Conservation (phyloP, 2,113 vertebrate species). For the Actenoides lindsayi region DNA sequence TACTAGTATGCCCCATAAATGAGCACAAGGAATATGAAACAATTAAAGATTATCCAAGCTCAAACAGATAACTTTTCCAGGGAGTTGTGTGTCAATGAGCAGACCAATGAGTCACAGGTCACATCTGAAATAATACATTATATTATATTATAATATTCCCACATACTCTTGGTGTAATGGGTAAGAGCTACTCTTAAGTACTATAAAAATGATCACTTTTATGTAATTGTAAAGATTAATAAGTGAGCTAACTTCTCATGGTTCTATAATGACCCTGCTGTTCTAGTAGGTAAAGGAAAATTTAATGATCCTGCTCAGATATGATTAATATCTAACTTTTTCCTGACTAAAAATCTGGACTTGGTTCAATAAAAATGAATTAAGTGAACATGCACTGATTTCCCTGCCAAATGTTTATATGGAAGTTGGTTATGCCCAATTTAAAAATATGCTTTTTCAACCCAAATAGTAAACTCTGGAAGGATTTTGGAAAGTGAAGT, state of each 20-base stretch:
- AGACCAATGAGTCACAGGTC: constrained; percentile 63
- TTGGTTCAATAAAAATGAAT: constrained; percentile 77
- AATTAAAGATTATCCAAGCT: constrained; percentile 63
- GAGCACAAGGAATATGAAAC: constrained; percentile 27
- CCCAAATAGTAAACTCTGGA: constrained; percentile 64
- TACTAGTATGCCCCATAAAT: constrained; percentile 2
- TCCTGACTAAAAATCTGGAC: constrained; percentile 72
- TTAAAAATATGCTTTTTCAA: constrained; percentile 71
- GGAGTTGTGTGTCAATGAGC: constrained; percentile 24
- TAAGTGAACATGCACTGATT: constrained; percentile 70
- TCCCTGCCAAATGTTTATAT: constrained; percentile 66
- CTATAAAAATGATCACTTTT: constrained; percentile 75
- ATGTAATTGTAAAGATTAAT: constrained; percentile 74
- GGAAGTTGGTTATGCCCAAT: constrained; percentile 67
- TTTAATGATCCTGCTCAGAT: constrained; percentile 71
- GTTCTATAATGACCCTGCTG: constrained; percentile 68
- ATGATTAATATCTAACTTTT: constrained; percentile 75
- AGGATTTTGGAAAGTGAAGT: constrained; percentile 46
- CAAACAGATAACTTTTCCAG: constrained; percentile 45
- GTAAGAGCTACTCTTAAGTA: constrained; percentile 67
- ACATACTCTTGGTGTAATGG: constrained; percentile 52
- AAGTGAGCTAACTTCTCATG: constrained; percentile 73
- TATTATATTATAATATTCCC: constrained; percentile 52
- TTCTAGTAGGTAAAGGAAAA: constrained; percentile 74
- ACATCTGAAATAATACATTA: constrained; percentile 66